A percentile compares a stretch with the other conserved stretches of the same genome.
Conservation (phyloP, 2,888 invertebrate species). For the Lasioglossum zephyrum region DNA sequence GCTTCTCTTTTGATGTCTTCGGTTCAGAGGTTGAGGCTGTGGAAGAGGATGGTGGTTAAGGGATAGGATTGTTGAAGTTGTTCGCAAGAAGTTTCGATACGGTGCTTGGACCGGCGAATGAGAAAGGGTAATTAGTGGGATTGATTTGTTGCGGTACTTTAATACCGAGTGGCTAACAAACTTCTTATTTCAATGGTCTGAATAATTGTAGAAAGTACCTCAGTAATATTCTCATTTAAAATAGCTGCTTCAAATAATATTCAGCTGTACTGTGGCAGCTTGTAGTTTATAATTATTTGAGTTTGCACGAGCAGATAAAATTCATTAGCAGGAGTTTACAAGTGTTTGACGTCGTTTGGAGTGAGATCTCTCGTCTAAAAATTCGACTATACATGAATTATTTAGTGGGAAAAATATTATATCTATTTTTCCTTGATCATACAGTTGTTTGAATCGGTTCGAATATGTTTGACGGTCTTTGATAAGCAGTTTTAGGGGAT, state of each 20-base stretch:
- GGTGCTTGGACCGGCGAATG: background rate
- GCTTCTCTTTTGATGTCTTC: conserved; percentile 1
- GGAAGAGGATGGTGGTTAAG: background rate
- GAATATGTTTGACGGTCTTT: background rate
- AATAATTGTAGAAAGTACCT: background rate
- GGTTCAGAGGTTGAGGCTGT: background rate
- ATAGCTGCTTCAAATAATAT: background rate
- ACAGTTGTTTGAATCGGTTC: too few species aligned
- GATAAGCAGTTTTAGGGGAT: too few species aligned
- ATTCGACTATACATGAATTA: background rate
- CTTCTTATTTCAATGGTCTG: background rate
- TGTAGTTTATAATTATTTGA: background rate
- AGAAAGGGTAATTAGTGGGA: background rate
- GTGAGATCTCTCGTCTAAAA: too few species aligned
- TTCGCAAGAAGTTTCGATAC: background rate
- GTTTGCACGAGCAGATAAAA: background rate
- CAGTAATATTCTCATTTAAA: background rate
- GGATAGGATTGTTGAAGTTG: background rate
- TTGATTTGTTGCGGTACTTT: background rate
- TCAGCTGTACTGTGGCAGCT: background rate
- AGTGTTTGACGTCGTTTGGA: background rate
- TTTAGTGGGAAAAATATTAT: background rate
- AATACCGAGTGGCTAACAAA: background rate
- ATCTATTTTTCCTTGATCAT: background rate
- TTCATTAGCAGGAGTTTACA: background rate